These are phyloP conservation scores for Allolobophora icterica DNA, from an alignment of 2,888 invertebrate genomes.

Conservation along the genomic window DNA sequence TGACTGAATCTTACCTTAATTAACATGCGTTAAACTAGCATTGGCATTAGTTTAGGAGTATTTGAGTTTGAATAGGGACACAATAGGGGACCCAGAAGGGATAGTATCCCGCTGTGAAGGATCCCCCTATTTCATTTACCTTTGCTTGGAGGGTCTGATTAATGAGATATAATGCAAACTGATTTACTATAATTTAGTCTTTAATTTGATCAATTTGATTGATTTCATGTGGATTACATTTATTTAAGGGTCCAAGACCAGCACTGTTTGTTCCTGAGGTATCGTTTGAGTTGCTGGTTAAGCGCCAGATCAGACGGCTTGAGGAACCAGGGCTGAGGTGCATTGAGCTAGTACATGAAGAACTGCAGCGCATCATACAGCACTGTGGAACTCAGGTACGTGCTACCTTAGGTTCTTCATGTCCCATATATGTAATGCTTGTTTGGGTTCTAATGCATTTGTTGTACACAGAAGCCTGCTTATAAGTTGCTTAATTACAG, in stretches of 20 bases:
- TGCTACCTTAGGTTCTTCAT: neutral
- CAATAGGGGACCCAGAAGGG: no score
- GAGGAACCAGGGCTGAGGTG: slow-evolving; percentile 96
- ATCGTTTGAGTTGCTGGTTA: slow-evolving; percentile 95
- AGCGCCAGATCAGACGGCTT: slow-evolving; percentile 91
- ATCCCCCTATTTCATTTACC: no score
- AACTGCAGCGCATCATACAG: slow-evolving; percentile 98
- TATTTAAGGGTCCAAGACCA: slow-evolving; percentile 68
- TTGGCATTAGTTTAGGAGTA: no score
- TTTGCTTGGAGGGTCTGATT: no score
- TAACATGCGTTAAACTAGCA: no score
- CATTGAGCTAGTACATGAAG: slow-evolving; percentile 87
- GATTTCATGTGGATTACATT: neutral
- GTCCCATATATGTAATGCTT: neutral
- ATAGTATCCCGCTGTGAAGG: no score
- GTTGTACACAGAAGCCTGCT: neutral
- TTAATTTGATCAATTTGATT: no score
- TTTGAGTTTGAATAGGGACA: no score
- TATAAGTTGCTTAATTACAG: neutral
- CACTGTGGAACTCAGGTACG: slow-evolving; percentile 89
- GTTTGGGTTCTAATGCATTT: neutral
- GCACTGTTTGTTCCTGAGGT: slow-evolving; percentile 75
- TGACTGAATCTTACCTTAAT: no score
- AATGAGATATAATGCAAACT: no score
- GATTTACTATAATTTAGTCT: no score